Base-by-base conservation (phyloP, 2,888 invertebrate species). In the Melipona beecheii region DNA sequence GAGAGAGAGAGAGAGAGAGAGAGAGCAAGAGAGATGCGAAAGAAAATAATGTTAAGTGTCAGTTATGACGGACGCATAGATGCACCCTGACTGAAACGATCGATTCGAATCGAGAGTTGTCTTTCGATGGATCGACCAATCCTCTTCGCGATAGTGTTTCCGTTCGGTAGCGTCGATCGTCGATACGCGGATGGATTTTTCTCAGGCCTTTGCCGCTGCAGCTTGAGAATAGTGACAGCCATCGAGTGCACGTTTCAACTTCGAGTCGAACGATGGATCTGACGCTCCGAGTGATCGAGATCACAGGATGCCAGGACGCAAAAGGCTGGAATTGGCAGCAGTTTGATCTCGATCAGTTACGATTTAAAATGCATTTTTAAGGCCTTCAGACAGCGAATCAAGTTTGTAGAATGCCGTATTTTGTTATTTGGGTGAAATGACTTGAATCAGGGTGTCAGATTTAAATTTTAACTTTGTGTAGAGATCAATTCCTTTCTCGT, bases 31-130 rank as follows among this genome's bases (percentile, higher is more conserved):
- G 43, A 24, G 36, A 62, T 19, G 31, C 54, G 75, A 73, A 54
- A 52, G 77, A 64, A 66, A 78, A 58, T 80, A 87, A 85, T 80
- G 84, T 87, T 78, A 83, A 89, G 89, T 87, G 84, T 77, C 86
- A 50, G 73, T 81, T 81, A 74, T 81, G 84, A 83, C 78, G 81
- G 87, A 80, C 86, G 87, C 81, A 81, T 83, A 89, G 81, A 66
- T 73, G 77, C 71, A 31, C 31, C 54, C 64, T 70, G 69, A 72
- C 71, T 81, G 72, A 83, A 87, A 71, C 70, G 60, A 52, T 75
- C 68, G 78, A 66, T 69, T 73, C 71, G 43, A 1, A 31, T 6
- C 82, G 70, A 56, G 65, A 78, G 36, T 80, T 82, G 87, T 81
- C 87, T 84, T 69, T 82, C 75, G 83, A 78, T 75, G 81, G 74